phyloP scores from a whole-genome alignment of 2,888 invertebrate species.

The Ypsolopha scabrella region DNA sequence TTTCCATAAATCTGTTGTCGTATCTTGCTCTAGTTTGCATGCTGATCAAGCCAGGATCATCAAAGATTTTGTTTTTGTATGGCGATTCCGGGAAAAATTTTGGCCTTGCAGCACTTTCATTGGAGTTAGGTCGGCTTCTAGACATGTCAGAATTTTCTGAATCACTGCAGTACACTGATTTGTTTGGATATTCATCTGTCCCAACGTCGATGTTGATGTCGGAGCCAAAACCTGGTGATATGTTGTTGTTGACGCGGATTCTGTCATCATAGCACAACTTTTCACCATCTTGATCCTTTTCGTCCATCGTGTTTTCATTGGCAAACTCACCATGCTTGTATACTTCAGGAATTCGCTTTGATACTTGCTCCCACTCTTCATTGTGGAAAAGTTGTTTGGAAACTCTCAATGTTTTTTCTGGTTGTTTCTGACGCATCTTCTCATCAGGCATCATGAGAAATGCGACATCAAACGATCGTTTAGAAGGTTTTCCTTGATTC shows the following conservation, averaged over 20 bases:
- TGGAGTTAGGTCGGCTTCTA: constrained; percentile 62
- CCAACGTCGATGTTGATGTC: constrained; percentile 65
- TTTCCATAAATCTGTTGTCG: constrained; percentile 55
- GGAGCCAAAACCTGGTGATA: constrained; percentile 59
- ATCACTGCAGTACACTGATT: constrained; percentile 59
- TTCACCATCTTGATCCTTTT: constrained; percentile 39
- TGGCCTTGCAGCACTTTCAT: constrained; percentile 65
- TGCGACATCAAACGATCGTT: constrained; percentile 91
- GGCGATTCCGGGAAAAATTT: constrained; percentile 54
- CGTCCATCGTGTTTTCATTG: constrained; percentile 41
- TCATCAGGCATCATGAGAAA: constrained; percentile 92
- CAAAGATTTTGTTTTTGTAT: constrained; percentile 71
- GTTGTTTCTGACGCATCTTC: constrained; percentile 76
- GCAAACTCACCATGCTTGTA: constrained; percentile 56
- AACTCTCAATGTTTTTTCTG: constrained; percentile 65
- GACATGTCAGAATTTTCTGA: constrained; percentile 63
- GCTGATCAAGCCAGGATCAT: constrained; percentile 66
- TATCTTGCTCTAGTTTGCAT: constrained; percentile 66
- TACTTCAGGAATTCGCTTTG: constrained; percentile 50
- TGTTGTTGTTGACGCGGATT: constrained; percentile 51
- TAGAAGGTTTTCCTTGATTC: constrained; percentile 61
- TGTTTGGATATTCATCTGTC: constrained; percentile 62
- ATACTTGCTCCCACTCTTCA: constrained; percentile 57
- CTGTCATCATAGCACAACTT: constrained; percentile 31
- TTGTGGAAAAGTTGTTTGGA: constrained; percentile 61